These are phyloP conservation scores for Pentamera pediparva DNA, from an alignment of 53 echinoderm and acorn worm genomes.

Conservation along the genomic window DNA sequence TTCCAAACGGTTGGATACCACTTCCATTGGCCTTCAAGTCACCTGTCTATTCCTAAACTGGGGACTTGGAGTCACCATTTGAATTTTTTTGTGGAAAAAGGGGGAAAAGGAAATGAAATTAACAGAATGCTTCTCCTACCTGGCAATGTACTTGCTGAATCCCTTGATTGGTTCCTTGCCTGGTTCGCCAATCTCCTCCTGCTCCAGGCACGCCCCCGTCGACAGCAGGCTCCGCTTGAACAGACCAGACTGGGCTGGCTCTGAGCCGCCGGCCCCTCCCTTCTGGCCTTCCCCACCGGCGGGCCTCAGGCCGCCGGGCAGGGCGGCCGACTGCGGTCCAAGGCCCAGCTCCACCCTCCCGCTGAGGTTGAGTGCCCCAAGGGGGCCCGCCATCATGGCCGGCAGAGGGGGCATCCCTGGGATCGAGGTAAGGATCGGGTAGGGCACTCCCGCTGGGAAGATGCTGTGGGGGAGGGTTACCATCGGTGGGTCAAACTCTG, in stretches of 20 bases:
- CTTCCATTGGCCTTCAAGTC: too few species aligned
- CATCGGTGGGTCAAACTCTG: not conserved
- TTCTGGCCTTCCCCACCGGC: too few species aligned
- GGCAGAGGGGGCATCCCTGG: constrained; percentile 15
- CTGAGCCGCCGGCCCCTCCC: not conserved
- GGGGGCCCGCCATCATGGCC: constrained; percentile 8
- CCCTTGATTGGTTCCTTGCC: constrained; percentile 28
- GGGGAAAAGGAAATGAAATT: not conserved
- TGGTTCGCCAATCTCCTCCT: not conserved
- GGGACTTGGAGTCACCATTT: too few species aligned
- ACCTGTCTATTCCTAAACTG: too few species aligned
- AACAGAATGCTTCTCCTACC: constrained; percentile 23
- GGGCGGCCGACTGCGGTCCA: constrained; percentile 1
- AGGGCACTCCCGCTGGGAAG: constrained; percentile 5
- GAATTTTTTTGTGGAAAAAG: too few species aligned
- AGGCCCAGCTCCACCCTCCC: constrained; percentile 17
- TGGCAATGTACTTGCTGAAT: constrained; percentile 77
- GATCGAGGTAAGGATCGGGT: constrained; percentile 1
- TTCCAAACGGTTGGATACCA: too few species aligned
- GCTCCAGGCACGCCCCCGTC: not conserved
- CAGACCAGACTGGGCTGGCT: constrained; percentile 12
- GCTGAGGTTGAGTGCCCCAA: constrained; percentile 9
- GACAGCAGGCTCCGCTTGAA: constrained; percentile 23
- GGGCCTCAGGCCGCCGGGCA: too few species aligned
- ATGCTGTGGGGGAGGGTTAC: constrained; percentile 1